A percentile compares a stretch with the other conserved stretches of the same genome.
Conservation (phyloP, 1,140 invertebrate species). For the Drosophila parvula region DNA sequence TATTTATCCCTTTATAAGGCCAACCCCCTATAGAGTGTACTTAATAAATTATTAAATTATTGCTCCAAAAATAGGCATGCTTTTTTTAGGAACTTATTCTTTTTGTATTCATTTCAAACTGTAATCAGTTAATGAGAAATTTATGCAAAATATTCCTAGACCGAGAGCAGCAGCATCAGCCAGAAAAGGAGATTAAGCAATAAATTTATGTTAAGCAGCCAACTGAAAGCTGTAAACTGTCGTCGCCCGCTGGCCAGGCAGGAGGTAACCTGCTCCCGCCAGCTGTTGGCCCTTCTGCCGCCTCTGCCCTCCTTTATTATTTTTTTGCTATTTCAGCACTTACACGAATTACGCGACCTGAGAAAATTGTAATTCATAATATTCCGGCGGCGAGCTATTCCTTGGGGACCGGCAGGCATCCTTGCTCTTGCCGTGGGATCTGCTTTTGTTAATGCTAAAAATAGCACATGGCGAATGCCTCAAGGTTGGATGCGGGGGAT, state of each 20-base stretch:
- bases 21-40: background rate
- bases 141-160: slow-evolving; percentile 47
- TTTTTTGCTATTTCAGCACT: slow-evolving; percentile 52
- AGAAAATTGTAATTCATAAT: slow-evolving; percentile 79
- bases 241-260: slow-evolving; percentile 39
- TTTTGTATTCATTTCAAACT: background rate
- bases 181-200: slow-evolving; percentile 58
- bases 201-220: slow-evolving; percentile 71
- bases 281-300: background rate
- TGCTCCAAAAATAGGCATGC: background rate
- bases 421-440: slow-evolving; percentile 29
- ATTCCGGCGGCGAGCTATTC: slow-evolving; percentile 51
- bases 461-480: slow-evolving; percentile 34
- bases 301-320: background rate
- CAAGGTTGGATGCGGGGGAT: slow-evolving; percentile 34
- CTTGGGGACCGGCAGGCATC: slow-evolving; percentile 27
- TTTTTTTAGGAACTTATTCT: background rate
- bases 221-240: slow-evolving; percentile 65
- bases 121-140: slow-evolving; percentile 52
- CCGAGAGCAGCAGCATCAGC: slow-evolving; percentile 8
- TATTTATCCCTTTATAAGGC: too few species aligned
- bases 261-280: slow-evolving; percentile 18
- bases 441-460: slow-evolving; percentile 44
- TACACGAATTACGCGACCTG: slow-evolving; percentile 70
- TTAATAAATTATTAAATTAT: background rate